A percentile compares a stretch with the other conserved stretches of the same genome.
These are phyloP conservation scores for Itoplectis maculator DNA, from an alignment of 2,888 invertebrate species.

Conservation along the genomic window DNA sequence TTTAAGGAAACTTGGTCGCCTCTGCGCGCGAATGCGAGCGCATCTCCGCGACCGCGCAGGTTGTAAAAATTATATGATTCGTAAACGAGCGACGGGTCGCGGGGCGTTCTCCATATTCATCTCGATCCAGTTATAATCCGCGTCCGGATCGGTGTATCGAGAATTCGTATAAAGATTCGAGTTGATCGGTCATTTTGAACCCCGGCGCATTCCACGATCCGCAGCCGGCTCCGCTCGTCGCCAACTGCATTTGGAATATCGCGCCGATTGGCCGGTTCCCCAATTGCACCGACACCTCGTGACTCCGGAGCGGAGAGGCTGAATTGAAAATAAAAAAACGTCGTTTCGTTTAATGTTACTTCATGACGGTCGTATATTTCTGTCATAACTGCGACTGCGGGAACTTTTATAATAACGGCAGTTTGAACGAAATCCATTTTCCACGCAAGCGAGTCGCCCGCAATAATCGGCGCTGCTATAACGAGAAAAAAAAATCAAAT, in stretches of 20 bases:
- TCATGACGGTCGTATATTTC: background rate
- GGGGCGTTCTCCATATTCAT: background rate
- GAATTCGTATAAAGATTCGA: background rate
- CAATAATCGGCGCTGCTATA: background rate
- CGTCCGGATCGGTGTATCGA: background rate
- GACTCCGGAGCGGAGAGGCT: background rate
- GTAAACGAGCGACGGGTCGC: background rate
- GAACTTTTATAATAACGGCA: no score
- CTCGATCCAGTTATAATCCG: background rate
- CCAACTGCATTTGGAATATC: background rate
- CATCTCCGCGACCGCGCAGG: slow-evolving; percentile 11
- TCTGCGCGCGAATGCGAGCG: background rate
- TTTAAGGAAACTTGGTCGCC: slow-evolving; percentile 61
- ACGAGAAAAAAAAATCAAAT: background rate
- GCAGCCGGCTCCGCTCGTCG: background rate
- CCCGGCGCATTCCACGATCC: background rate
- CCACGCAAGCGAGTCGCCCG: background rate
- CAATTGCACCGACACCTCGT: background rate
- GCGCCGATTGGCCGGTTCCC: background rate
- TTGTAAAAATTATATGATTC: slow-evolving; percentile 35
- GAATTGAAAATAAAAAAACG: background rate
- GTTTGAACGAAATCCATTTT: slow-evolving; percentile 12
- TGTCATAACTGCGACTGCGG: no score
- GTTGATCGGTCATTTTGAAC: background rate
- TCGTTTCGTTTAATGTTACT: background rate